Evolutionary conservation across 2,113 vertebrate species (phyloP), one percentile per base, ranked within the genome.

Genomic region (Rhinolophus sinicus): DNA sequence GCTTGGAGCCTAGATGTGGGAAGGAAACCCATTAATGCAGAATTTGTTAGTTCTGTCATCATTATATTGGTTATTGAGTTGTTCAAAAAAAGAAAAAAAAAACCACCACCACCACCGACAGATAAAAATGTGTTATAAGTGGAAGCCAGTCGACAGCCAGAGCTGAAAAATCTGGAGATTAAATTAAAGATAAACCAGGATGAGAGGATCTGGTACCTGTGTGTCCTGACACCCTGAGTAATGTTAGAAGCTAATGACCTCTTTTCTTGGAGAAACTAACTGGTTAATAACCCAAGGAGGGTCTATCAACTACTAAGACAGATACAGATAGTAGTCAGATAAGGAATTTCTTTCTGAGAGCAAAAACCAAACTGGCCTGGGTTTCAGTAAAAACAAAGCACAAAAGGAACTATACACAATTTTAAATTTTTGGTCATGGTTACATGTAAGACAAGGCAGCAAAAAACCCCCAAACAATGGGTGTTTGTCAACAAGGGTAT

Each of bases 101-200:
- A 28, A 10, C 38, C 14, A 47, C 12, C 38, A 69, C 30, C 33
- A 70, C 13, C 40, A 78, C 10, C 52, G 90, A n/a, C 62, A 84
- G 65, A 92, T 95, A 78, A 88, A 95, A 97, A 95, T 73, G 50
- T 78, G 90, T 75, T 94, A 97, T 88, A 96, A 97, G 81, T 94
- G 62, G 50, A 96, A 96, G 58, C 35, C 76, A 89, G 75, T 22
- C 0, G 5, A 90, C 44, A 80, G 91, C 67, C 52, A 80, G 24
- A 90, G 65, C 90, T 96, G 33, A 93, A 97, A 97, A 96, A 9
- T 82, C 83, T 92, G 38, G 81, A 96, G 73, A 94, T 97, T 95
- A 97, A 85, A 96, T 97, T 94, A 93, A 94, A 96, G 78, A 94
- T 65, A 83, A 97, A 95, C 38, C 8, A 85, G 90, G 88, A 93